These are phyloP conservation scores for Rhinoraja longicauda DNA, from an alignment of 2,797 vertebrate genomes.

Conservation along the genomic window DNA sequence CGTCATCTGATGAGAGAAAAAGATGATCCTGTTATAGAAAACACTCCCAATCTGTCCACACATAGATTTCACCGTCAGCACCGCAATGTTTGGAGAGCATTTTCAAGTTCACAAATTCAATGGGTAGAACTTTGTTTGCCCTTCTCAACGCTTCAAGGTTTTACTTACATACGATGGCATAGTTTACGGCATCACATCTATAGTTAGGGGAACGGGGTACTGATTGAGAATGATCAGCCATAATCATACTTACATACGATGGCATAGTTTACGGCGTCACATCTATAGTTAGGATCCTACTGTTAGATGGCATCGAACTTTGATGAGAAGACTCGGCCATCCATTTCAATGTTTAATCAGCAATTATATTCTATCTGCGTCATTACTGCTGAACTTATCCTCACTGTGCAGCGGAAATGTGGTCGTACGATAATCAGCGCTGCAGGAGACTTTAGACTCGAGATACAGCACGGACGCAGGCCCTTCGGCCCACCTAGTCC, in stretches of 20 bases:
- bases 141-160: background rate
- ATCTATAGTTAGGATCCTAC: background rate
- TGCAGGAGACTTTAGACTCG: too few relatives aligned
- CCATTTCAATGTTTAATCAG: background rate
- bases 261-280: background rate
- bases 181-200: background rate
- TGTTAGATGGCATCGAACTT: background rate
- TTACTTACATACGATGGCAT: too few relatives aligned
- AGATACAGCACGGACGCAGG: too few relatives aligned
- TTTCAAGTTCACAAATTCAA: background rate
- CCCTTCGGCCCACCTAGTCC: too few relatives aligned
- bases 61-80: too few relatives aligned
- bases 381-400: background rate
- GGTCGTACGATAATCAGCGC: too few relatives aligned
- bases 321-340: too few relatives aligned
- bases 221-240: too few relatives aligned
- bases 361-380: background rate
- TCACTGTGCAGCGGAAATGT: too few relatives aligned
- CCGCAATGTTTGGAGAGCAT: too few relatives aligned
- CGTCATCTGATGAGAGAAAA: slow-evolving; percentile 71
- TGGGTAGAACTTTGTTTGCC: background rate
- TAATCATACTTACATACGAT: too few relatives aligned
- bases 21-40: slow-evolving; percentile 11
- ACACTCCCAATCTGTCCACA: background rate
- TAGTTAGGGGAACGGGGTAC: too few relatives aligned